Evolutionary conservation across 2,888 invertebrate genomes (phyloP).

Genomic region (Teinopalpus imperialis): DNA sequence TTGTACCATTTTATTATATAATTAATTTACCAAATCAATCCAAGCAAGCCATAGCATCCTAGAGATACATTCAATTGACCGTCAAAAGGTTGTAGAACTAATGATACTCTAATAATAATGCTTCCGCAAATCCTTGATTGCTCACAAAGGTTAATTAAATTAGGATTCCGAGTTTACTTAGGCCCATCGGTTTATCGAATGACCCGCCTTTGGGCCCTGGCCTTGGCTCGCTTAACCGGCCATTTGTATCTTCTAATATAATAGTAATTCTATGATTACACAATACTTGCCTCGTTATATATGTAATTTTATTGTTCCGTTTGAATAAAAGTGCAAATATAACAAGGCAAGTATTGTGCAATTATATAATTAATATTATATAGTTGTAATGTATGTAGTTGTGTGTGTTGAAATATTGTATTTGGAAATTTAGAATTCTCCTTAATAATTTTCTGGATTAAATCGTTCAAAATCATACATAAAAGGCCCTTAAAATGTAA

Average conservation of each 20-base stretch:
- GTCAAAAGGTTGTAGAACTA: constrained; percentile 30
- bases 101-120: constrained; percentile 33
- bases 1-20: not conserved
- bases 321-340: too few relatives aligned
- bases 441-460: too few relatives aligned
- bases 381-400: too few relatives aligned
- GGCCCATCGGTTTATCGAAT: constrained; percentile 43
- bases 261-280: not conserved
- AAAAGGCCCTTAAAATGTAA: too few relatives aligned
- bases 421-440: too few relatives aligned
- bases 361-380: too few relatives aligned
- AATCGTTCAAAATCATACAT: too few relatives aligned
- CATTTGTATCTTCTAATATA: constrained; percentile 3
- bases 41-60: constrained; percentile 5
- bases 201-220: constrained; percentile 29
- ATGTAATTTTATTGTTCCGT: too few relatives aligned
- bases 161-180: constrained; percentile 49
- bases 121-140: constrained; percentile 42
- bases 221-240: constrained; percentile 3
- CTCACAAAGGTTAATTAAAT: constrained; percentile 47
- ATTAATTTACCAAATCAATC: constrained; percentile 10
- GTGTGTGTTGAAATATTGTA: too few relatives aligned
- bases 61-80: constrained; percentile 16
- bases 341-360: too few relatives aligned
- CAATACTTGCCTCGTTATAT: too few relatives aligned